phyloP scores from a whole-genome alignment of 2,888 invertebrate species.

The Macropis europaea region DNA sequence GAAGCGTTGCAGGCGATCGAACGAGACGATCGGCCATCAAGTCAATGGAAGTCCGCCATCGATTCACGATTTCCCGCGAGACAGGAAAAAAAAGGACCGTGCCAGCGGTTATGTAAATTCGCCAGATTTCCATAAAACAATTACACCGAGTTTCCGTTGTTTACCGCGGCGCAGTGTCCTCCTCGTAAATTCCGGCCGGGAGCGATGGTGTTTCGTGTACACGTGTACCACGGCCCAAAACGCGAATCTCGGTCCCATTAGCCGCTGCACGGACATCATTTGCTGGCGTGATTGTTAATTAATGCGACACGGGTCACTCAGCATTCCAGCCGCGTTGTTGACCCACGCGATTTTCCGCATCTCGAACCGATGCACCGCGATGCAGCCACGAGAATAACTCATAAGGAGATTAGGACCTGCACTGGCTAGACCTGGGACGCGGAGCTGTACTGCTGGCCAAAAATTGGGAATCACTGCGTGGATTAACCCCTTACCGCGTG shows the following conservation, averaged over 20 bases:
- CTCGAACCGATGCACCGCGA: neutral
- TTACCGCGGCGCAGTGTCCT: conserved; percentile 35
- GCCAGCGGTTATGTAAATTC: conserved; percentile 50
- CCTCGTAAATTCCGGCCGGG: conserved; percentile 31
- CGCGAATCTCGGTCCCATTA: conserved; percentile 45
- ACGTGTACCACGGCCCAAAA: conserved; percentile 38
- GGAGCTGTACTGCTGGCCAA: too few species aligned
- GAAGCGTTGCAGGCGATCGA: neutral
- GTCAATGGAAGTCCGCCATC: conserved; percentile 3
- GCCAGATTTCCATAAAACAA: conserved; percentile 64
- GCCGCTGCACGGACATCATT: conserved; percentile 36
- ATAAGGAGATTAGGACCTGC: too few species aligned
- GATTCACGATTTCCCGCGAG: neutral
- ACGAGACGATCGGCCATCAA: neutral
- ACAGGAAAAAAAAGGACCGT: neutral
- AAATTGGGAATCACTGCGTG: too few species aligned
- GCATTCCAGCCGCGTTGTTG: neutral
- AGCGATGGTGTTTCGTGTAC: neutral
- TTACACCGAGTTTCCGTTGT: conserved; percentile 61
- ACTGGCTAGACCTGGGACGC: too few species aligned
- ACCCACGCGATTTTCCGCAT: neutral
- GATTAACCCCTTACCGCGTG: too few species aligned
- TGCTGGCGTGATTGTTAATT: conserved; percentile 56
- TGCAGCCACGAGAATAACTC: too few species aligned
- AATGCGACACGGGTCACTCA: conserved; percentile 31